phyloP scores from a whole-genome alignment of 2,888 invertebrate genomes.

The Onchidella celtica region DNA sequence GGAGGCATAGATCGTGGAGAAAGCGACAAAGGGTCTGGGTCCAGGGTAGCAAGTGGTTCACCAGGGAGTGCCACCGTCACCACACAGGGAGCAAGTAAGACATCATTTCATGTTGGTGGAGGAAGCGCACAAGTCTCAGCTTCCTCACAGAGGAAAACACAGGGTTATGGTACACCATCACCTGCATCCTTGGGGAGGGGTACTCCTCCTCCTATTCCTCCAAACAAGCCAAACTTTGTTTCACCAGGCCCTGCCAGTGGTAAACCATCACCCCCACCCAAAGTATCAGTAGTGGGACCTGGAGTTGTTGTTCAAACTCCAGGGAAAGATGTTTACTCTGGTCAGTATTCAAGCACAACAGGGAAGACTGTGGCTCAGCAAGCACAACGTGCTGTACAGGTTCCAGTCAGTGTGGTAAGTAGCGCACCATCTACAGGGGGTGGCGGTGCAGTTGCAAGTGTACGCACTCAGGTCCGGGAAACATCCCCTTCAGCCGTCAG shows the following conservation, averaged over 20 bases:
- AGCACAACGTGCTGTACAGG: constrained; percentile 64
- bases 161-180: constrained; percentile 17
- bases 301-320: constrained; percentile 61
- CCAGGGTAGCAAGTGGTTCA: constrained; percentile 36
- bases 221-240: constrained; percentile 75
- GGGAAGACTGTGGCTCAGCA: constrained; percentile 5
- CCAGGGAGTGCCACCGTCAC: constrained; percentile 60
- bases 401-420: constrained; percentile 71
- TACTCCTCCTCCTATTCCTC: constrained; percentile 77
- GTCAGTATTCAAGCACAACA: constrained; percentile 28
- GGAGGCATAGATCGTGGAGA: constrained; percentile 29
- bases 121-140: constrained; percentile 24
- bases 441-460: constrained; percentile 51
- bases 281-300: constrained; percentile 65
- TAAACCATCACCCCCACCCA: constrained; percentile 69
- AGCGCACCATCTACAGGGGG: constrained; percentile 35
- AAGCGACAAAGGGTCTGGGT: constrained; percentile 47
- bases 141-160: constrained; percentile 30
- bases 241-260: constrained; percentile 44
- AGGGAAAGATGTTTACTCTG: constrained; percentile 39
- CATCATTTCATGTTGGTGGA: constrained; percentile 65
- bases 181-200: constrained; percentile 67
- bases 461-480: constrained; percentile 63
- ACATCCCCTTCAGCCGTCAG: constrained; percentile 70
- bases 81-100: constrained; percentile 68